These are phyloP conservation scores for Poeciliopsis turrubarensis DNA, from an alignment of 2,113 vertebrate species.

Conservation along the genomic window DNA sequence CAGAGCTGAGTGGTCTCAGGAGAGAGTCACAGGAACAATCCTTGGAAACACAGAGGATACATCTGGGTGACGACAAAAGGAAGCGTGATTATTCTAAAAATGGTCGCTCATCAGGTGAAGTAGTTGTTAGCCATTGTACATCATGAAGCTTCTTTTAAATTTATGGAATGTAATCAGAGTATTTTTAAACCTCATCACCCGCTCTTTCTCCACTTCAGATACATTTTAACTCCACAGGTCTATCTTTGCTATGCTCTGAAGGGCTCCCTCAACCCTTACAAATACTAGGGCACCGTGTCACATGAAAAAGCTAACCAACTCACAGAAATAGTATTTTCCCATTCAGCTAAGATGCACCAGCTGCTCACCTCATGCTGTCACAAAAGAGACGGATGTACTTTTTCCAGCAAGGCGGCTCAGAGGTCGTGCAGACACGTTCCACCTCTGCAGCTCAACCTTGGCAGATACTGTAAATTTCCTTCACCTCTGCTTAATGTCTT, in stretches of 20 bases:
- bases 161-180: not conserved
- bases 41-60: no score
- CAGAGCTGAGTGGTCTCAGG: no score
- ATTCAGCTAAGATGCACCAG: slow-evolving; percentile 30
- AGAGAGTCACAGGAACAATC: no score
- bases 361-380: slow-evolving; percentile 49
- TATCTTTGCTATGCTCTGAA: slow-evolving; percentile 26
- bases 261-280: slow-evolving; percentile 14
- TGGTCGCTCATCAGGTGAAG: no score
- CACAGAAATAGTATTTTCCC: slow-evolving; percentile 16
- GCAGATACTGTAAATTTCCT: slow-evolving; percentile 52
- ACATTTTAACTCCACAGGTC: slow-evolving; percentile 45
- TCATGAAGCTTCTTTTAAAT: not conserved
- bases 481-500: slow-evolving; percentile 42
- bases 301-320: slow-evolving; percentile 4
- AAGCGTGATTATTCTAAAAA: no score
- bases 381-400: slow-evolving; percentile 45
- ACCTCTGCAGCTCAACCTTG: slow-evolving; percentile 43
- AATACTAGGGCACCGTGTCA: slow-evolving; percentile 36
- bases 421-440: slow-evolving; percentile 46
- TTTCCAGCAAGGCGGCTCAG: slow-evolving; percentile 13
- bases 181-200: slow-evolving; percentile 1
- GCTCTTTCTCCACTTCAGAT: slow-evolving; percentile 1
- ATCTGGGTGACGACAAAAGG: no score
- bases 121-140: no score